These are phyloP conservation scores for Lepus oiostolus DNA, from an alignment of 2,797 vertebrate genomes.

Conservation along the genomic window DNA sequence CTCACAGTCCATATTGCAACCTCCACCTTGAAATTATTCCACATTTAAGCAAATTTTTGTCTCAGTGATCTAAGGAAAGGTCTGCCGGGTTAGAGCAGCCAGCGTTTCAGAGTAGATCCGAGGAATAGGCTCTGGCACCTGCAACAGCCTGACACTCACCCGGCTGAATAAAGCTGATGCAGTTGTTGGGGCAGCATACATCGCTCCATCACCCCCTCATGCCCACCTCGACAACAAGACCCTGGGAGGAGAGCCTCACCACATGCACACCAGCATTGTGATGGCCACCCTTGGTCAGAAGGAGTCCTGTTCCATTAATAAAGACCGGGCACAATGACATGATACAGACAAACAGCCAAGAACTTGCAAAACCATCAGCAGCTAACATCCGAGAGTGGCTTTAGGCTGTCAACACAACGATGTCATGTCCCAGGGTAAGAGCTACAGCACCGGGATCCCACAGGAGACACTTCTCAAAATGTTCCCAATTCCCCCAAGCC, in stretches of 20 bases:
- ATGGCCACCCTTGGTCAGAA: background rate
- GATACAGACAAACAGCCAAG: slow-evolving; percentile 26
- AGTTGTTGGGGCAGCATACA: background rate
- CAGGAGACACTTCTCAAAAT: slow-evolving; percentile 36
- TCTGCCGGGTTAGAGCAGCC: background rate
- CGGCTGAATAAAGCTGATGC: background rate
- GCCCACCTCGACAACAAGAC: background rate
- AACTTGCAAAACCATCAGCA: slow-evolving; percentile 11
- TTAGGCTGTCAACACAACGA: slow-evolving; percentile 59
- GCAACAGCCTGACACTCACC: background rate
- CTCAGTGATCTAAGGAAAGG: background rate
- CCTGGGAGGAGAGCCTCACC: background rate
- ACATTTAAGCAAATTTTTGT: background rate
- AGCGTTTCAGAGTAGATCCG: background rate
- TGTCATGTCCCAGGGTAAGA: slow-evolving; percentile 43
- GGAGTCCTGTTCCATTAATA: background rate
- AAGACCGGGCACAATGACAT: slow-evolving; percentile 19
- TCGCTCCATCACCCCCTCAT: background rate
- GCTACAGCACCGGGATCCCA: background rate
- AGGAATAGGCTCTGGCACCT: background rate
- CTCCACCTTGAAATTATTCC: background rate
- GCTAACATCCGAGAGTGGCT: slow-evolving; percentile 52
- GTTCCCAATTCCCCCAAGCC: slow-evolving; percentile 29
- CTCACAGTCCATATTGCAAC: background rate
- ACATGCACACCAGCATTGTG: background rate